A percentile compares a stretch with the other conserved stretches of the same genome.
These are phyloP conservation scores for Patella pellucida DNA, from an alignment of 2,888 invertebrate genomes.

Conservation along the genomic window DNA sequence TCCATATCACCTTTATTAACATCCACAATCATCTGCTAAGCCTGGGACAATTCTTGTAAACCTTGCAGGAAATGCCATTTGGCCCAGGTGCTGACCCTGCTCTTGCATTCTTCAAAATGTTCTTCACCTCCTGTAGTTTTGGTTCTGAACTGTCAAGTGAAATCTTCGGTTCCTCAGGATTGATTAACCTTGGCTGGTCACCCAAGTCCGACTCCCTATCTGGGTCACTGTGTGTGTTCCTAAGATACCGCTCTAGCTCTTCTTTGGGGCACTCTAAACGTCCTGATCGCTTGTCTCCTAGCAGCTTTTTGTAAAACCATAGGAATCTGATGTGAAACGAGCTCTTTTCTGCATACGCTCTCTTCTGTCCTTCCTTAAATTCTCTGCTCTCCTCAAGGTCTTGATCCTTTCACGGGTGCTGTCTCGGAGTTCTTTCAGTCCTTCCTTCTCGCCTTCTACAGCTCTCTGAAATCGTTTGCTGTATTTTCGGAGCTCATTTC, in stretches of 20 bases:
- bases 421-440: no score
- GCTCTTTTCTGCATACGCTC: no score
- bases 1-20: no score
- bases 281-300: background rate
- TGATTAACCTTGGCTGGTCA: background rate
- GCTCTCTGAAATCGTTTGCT: no score
- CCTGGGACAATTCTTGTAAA: slow-evolving; percentile 34
- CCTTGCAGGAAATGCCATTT: slow-evolving; percentile 33
- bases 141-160: slow-evolving; percentile 15
- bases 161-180: background rate
- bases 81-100: slow-evolving; percentile 31
- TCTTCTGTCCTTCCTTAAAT: no score
- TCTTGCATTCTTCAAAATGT: slow-evolving; percentile 23
- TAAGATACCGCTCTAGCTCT: background rate
- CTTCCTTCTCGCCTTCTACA: no score
- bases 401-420: no score
- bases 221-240: background rate
- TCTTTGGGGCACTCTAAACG: background rate
- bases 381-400: no score
- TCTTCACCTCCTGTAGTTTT: slow-evolving; percentile 21
- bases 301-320: background rate
- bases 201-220: background rate
- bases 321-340: no score
- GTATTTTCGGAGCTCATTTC: no score
- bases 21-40: slow-evolving; percentile 27